Evolutionary conservation across 2,113 vertebrate species (phyloP).

Genomic region (Trogon melanurus): DNA sequence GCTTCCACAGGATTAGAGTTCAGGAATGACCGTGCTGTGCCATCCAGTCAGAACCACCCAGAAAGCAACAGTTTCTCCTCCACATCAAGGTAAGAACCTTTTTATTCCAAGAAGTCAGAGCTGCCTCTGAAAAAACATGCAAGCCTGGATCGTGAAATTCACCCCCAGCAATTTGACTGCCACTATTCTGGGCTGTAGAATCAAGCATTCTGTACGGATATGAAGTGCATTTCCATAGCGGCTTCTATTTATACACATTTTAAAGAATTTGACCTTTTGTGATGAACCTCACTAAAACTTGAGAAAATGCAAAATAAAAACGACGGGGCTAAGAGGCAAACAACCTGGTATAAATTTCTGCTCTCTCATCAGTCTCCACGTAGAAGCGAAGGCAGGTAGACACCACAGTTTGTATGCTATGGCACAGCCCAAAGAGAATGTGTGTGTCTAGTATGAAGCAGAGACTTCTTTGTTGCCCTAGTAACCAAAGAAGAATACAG

Average conservation of each 20-base stretch:
- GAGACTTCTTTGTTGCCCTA: slow-evolving; percentile 22
- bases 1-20: slow-evolving; percentile 4
- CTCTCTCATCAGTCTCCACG: background rate
- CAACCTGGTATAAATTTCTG: background rate
- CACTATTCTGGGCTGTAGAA: background rate
- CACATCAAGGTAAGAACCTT: background rate
- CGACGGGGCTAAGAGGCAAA: background rate
- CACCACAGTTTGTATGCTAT: background rate
- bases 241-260: background rate
- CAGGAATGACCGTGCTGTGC: rapidly evolving
- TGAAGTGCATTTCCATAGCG: background rate
- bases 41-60: background rate
- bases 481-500: slow-evolving; percentile 45
- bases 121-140: background rate
- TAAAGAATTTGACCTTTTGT: background rate
- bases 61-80: background rate
- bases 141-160: background rate
- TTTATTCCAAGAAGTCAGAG: background rate
- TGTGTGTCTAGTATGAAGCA: background rate
- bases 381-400: background rate
- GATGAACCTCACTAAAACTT: background rate
- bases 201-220: rapidly evolving
- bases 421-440: background rate
- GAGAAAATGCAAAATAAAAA: background rate
- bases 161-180: background rate